Base-by-base conservation (phyloP, 2,888 invertebrate species). In the Plemyria rubiginata region DNA sequence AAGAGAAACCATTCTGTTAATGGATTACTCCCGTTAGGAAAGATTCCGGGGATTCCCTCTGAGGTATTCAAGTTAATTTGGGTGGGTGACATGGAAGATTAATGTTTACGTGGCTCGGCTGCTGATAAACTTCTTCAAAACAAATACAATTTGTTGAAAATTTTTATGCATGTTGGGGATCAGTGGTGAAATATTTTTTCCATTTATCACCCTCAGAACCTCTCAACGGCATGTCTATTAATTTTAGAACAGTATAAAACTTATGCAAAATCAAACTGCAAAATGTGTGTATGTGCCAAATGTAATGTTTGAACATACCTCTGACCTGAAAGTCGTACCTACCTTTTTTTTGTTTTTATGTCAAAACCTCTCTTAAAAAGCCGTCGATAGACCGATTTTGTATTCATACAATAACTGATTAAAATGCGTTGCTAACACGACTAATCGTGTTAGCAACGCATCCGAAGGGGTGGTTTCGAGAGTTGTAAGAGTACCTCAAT, bases 1-100 rank as follows among this genome's bases (percentile, higher is more conserved):
- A 88, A 86, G 80, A 76, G 78, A 76, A 77, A 78, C 80, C 77
- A 80, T 80, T 78, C 72, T 63, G 67, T 76, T 85, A 89, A 88
- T 88, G 86, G 86, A 88, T 87, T 87, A 84, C 81, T 77, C 70
- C 70, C 67, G 61, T 74, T 71, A 65, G 57, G 63, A 60, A 68
- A 62, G 57, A 67, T 68, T 68, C 67, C 62, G 51, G 62, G 53
- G 61, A 68, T 65, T 68, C 67, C 66, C 54, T 60, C 53, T 59
- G 67, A 62, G 62, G 70, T 53, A 55, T 60, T 64, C 63, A 53
- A 54, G 66, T 60, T 63, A 57, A 62, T 66, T 68, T 65, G 60
- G 63, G 51, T 58, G 62, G 52, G 52, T 62, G 56, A 48, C 56
- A n/a, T 15, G 36, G 53, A 57, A 62, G 54, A 54, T 54, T 28